These are phyloP conservation scores for Diogma glabrata DNA, from an alignment of 2,888 invertebrate genomes.

Conservation along the genomic window DNA sequence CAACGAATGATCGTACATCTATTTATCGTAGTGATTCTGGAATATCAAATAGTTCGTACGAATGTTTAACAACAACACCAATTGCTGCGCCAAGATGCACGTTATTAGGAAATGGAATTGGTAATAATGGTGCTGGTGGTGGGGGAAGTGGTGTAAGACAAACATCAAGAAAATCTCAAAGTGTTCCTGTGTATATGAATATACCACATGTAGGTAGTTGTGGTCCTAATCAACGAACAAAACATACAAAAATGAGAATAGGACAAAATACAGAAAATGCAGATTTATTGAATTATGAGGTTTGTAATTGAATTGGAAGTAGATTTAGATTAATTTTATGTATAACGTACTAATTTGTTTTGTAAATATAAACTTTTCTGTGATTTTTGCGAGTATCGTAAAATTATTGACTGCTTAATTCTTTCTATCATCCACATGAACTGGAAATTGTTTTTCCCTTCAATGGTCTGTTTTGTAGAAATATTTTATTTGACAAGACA, in stretches of 20 bases:
- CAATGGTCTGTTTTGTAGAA: too few relatives aligned
- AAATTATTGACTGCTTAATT: too few relatives aligned
- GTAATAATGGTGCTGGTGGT: constrained; percentile 4
- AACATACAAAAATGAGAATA: not conserved
- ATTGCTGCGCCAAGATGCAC: constrained; percentile 48
- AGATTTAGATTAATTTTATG: too few relatives aligned
- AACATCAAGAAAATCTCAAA: constrained; percentile 19
- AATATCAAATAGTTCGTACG: constrained; percentile 40
- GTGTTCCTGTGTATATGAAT: constrained; percentile 17
- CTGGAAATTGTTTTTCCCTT: too few relatives aligned
- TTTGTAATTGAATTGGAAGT: too few relatives aligned
- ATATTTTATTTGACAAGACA: too few relatives aligned
- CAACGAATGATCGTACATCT: constrained; percentile 28
- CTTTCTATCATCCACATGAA: too few relatives aligned
- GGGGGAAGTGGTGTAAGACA: not conserved
- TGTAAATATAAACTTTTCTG: too few relatives aligned
- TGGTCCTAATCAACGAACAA: not conserved
- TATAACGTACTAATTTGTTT: too few relatives aligned
- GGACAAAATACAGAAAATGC: too few relatives aligned
- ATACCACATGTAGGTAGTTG: too few relatives aligned
- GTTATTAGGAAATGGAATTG: constrained; percentile 29
- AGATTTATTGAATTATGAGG: constrained; percentile 9
- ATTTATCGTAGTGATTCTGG: constrained; percentile 37
- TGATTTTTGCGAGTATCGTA: too few relatives aligned
- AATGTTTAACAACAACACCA: constrained; percentile 43